Evolutionary conservation across 2,113 vertebrate genomes (phyloP).

Genomic region (Cyprinus carpio): DNA sequence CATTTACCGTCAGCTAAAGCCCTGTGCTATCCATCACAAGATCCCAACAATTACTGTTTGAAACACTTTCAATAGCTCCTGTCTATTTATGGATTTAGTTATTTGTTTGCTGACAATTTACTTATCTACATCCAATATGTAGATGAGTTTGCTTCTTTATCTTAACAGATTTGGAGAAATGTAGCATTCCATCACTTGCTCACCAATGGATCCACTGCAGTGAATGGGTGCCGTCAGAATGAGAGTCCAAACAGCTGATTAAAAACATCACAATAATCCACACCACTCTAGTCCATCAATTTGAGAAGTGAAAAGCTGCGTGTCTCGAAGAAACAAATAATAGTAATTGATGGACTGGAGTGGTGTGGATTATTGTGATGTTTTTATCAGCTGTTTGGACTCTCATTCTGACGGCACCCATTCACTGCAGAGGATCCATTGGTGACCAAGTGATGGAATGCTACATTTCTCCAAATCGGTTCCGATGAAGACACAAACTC

Average conservation of each 20-base stretch:
- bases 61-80: not conserved
- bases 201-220: not conserved
- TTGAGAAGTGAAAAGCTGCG: too few species aligned
- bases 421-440: not conserved
- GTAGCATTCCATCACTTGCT: not conserved
- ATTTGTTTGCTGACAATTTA: not conserved
- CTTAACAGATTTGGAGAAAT: too few species aligned
- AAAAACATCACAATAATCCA: not conserved
- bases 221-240: not conserved
- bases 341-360: too few species aligned
- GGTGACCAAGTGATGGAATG: not conserved
- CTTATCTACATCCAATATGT: not conserved
- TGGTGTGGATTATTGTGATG: not conserved
- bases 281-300: not conserved
- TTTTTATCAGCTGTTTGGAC: not conserved
- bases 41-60: not conserved
- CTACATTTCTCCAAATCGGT: not conserved
- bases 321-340: too few species aligned
- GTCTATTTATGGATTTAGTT: not conserved
- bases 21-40: not conserved
- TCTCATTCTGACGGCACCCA: not conserved
- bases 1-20: not conserved
- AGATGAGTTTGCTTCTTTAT: not conserved
- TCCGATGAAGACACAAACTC: not conserved
- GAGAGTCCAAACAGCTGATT: not conserved